phyloP scores from a whole-genome alignment of 2,888 invertebrate genomes.

The Leptogaster cylindrica region DNA sequence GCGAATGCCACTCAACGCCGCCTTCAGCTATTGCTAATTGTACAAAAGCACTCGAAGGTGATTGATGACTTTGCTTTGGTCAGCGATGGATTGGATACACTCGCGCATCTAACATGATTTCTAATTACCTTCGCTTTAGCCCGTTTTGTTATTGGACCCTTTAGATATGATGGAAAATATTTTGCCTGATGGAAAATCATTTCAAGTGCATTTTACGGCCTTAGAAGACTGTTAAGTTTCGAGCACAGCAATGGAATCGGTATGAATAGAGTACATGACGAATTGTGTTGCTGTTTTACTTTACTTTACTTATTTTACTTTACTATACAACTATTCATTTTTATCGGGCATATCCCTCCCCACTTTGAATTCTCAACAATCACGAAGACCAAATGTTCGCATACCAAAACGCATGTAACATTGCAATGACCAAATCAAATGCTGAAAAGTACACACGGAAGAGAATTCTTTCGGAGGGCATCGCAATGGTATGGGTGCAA shows the following conservation, averaged over 20 bases:
- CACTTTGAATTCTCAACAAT: too few species aligned
- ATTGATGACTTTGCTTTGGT: conserved; percentile 35
- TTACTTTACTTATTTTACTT: background rate
- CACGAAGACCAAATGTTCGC: too few species aligned
- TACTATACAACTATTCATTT: too few species aligned
- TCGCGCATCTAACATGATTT: conserved; percentile 36
- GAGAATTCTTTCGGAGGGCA: too few species aligned
- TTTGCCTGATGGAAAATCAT: background rate
- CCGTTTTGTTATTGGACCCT: conserved; percentile 4
- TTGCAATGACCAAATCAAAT: too few species aligned
- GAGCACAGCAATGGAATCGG: background rate
- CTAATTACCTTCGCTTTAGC: conserved; percentile 23
- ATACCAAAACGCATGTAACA: too few species aligned
- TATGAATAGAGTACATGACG: background rate
- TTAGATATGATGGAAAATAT: conserved; percentile 2
- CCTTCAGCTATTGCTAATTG: conserved; percentile 9
- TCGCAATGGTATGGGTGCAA: too few species aligned
- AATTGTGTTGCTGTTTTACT: background rate
- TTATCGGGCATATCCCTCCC: too few species aligned
- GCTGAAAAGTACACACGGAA: too few species aligned
- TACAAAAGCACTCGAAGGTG: conserved; percentile 10
- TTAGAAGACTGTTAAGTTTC: background rate
- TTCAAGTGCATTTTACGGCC: conserved; percentile 7
- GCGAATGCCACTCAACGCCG: conserved; percentile 17
- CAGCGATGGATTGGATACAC: conserved; percentile 31